Evolutionary conservation across 2,797 vertebrate genomes (phyloP).

Genomic region (Thamnophis elegans): DNA sequence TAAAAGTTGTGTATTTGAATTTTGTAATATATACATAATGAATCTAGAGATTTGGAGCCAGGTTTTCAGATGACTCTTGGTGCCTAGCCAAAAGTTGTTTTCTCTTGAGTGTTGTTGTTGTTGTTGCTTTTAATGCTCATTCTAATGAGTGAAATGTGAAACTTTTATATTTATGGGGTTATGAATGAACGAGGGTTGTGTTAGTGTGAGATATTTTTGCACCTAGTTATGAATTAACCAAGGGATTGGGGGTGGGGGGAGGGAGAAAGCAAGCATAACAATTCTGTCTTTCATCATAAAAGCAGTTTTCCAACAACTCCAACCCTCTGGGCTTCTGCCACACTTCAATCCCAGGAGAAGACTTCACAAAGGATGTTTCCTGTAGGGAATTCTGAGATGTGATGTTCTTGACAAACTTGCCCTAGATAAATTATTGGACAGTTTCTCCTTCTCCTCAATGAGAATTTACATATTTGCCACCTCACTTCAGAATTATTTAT

Average conservation of each 20-base stretch:
- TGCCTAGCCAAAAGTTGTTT: neutral
- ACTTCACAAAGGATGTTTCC: neutral
- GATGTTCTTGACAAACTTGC: neutral
- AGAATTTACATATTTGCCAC: neutral
- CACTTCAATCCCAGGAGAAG: neutral
- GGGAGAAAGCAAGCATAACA: neutral
- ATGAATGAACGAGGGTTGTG: neutral
- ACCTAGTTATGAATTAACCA: neutral
- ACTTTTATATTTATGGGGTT: neutral
- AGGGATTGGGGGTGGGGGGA: neutral
- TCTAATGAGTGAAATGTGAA: neutral
- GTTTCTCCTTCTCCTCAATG: neutral
- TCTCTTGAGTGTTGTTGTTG: neutral
- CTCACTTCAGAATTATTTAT: neutral
- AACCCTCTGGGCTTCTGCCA: neutral
- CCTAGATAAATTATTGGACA: neutral
- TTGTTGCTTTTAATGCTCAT: neutral
- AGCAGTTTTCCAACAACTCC: neutral
- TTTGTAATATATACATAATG: neutral
- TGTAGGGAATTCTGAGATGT: neutral
- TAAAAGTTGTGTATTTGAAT: neutral
- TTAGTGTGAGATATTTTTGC: neutral
- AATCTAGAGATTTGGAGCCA: neutral
- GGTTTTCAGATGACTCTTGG: neutral
- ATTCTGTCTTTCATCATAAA: neutral